These are phyloP conservation scores for Felis catus DNA, from an alignment of 2,113 vertebrate genomes.

Conservation along the genomic window DNA sequence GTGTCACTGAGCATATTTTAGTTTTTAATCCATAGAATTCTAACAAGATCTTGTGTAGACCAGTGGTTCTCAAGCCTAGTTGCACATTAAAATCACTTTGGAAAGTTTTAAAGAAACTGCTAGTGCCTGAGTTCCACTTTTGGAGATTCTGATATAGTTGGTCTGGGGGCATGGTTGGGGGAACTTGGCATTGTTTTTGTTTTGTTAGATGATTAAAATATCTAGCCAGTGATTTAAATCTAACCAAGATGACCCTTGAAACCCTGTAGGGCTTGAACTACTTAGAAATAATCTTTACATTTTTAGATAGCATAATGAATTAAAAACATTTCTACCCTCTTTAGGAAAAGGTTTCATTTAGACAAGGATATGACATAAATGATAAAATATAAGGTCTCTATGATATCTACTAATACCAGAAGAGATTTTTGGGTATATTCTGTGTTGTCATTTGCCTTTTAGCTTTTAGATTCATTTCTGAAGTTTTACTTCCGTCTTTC, in stretches of 20 bases:
- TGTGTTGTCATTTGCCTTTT: background rate
- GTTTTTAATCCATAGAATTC: constrained; percentile 36
- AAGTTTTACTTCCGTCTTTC: constrained; percentile 2
- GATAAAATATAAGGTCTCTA: background rate
- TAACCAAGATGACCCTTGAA: background rate
- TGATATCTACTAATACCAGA: background rate
- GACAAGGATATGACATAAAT: background rate
- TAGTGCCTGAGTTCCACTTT: background rate
- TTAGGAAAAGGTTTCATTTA: background rate
- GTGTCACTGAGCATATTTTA: background rate
- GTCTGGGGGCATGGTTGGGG: background rate
- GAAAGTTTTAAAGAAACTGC: background rate
- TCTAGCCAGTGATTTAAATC: constrained; percentile 35
- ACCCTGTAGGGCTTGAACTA: background rate
- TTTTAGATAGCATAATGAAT: background rate
- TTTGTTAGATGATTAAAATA: background rate
- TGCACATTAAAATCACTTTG: constrained; percentile 17
- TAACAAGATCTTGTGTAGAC: background rate
- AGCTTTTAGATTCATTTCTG: background rate
- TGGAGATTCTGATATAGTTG: constrained; percentile 35
- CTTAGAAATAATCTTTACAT: background rate
- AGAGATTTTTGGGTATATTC: background rate
- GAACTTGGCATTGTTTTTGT: background rate
- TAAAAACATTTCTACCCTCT: background rate
- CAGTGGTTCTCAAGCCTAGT: background rate